Conservation (phyloP, 2,113 vertebrate species). For the Lamprotornis superbus region DNA sequence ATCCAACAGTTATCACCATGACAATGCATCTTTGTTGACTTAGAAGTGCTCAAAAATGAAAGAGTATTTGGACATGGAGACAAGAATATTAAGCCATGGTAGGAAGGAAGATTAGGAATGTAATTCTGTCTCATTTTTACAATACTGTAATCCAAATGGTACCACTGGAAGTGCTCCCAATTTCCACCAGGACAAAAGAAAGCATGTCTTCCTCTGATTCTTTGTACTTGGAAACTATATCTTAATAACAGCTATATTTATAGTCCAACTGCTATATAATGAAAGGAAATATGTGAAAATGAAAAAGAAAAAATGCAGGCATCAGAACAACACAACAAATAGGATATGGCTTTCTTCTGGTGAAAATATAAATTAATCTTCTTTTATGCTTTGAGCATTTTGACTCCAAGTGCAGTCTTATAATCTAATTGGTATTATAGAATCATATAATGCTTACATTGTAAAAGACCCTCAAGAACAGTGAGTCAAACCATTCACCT, state of each 20-base stretch:
- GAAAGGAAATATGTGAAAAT: conserved; percentile 29
- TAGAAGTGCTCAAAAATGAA: background rate
- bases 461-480: background rate
- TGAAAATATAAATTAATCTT: conserved; percentile 4
- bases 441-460: background rate
- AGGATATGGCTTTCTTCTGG: background rate
- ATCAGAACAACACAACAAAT: conserved; percentile 9
- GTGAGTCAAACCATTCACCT: background rate
- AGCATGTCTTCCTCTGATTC: background rate
- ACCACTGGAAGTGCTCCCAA: background rate
- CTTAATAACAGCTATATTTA: background rate
- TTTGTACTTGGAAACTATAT: background rate
- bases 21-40: background rate
- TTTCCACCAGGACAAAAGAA: background rate
- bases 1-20: background rate
- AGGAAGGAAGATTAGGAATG: background rate
- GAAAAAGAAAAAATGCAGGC: background rate
- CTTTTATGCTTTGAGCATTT: conserved; percentile 2
- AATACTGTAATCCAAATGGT: background rate
- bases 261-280: background rate
- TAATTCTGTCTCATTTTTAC: conserved; percentile 1
- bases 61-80: background rate
- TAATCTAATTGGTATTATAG: background rate
- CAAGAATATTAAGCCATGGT: background rate
- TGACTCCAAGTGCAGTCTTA: background rate